Evolutionary conservation across 1,140 invertebrate species (phyloP), one percentile per base, ranked within the genome.

Genomic region (Lerema accius): DNA sequence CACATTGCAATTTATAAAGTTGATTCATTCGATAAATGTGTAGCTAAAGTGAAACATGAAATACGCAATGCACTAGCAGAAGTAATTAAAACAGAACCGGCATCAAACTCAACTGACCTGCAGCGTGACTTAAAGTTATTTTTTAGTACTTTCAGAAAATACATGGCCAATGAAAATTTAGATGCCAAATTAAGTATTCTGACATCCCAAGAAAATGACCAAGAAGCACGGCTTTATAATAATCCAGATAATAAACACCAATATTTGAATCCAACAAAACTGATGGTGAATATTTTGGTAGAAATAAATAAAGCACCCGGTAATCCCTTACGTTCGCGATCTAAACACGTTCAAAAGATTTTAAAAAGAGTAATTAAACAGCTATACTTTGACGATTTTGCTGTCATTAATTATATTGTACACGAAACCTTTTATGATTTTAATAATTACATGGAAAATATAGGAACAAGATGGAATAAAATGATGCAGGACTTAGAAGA

Each of bases 11-110:
- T 58, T 13, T 58, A 58, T 28, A 66, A 74, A 45, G 4, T 43
- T 13, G 51, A 71, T 28, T 23, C 43, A 9, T 32, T 73, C 11
- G 62, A 79, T 4, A 73, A 73, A 17, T 75, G 73, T 32, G 7
- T 75, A 15, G 23, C 48, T 32, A 84, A 84, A 73, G 40, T 82
- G 16, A 76, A 80, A 71, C 49, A n/a, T 3, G 80, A 86, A 56
- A 72, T 82, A 7, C 67, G 73, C 17, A 70, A 73, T 63, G 81
- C 80, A 3, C 59, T 82, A 23, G 65, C 17, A 53, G 74, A 81
- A 49, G 40, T 82, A 9, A 15, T 56, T 3, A 65, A 64, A 17
- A 56, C 26, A 26, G 42, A 58, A 45, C 26, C 4, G 6, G 45
- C 15, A 15, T 19, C 7, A 32, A 68, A 32, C 9, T 46, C 55